These are phyloP conservation scores for Tanaodytes sp. DNA, from an alignment of 2,888 invertebrate genomes.

Conservation along the genomic window DNA sequence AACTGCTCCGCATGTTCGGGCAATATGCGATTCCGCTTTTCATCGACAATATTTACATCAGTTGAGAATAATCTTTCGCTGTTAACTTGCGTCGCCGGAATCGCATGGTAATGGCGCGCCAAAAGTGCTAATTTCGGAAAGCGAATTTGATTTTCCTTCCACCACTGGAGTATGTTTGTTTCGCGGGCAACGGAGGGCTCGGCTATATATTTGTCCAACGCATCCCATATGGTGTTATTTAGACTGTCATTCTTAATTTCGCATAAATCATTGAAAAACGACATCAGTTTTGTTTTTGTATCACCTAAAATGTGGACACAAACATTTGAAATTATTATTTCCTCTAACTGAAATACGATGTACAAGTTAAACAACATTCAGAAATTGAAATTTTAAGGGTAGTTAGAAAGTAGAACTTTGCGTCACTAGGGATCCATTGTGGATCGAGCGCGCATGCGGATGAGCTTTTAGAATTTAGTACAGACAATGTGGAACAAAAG, in stretches of 20 bases:
- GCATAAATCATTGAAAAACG: neutral
- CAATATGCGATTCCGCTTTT: neutral
- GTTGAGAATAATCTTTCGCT: neutral
- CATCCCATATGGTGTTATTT: too few relatives aligned
- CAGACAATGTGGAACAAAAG: too few relatives aligned
- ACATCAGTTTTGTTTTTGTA: neutral
- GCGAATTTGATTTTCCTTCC: neutral
- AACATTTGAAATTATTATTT: too few relatives aligned
- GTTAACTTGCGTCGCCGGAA: neutral
- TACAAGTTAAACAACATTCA: too few relatives aligned
- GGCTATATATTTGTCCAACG: too few relatives aligned
- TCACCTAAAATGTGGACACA: neutral
- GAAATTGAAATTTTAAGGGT: too few relatives aligned
- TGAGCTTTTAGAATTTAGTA: too few relatives aligned
- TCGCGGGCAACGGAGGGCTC: neutral
- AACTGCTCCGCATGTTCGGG: neutral
- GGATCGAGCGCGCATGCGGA: too few relatives aligned
- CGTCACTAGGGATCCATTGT: too few relatives aligned
- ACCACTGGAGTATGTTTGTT: neutral
- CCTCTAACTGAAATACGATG: too few relatives aligned
- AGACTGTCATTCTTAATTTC: too few relatives aligned
- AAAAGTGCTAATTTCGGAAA: neutral
- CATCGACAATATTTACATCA: neutral
- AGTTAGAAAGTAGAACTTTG: too few relatives aligned
- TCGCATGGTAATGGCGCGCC: neutral